Percentiles rank a stretch among this genome's conserved stretches.
Evolutionary conservation across 2,888 invertebrate genomes (phyloP).

Genomic region (Drosophila subsilvestris): DNA sequence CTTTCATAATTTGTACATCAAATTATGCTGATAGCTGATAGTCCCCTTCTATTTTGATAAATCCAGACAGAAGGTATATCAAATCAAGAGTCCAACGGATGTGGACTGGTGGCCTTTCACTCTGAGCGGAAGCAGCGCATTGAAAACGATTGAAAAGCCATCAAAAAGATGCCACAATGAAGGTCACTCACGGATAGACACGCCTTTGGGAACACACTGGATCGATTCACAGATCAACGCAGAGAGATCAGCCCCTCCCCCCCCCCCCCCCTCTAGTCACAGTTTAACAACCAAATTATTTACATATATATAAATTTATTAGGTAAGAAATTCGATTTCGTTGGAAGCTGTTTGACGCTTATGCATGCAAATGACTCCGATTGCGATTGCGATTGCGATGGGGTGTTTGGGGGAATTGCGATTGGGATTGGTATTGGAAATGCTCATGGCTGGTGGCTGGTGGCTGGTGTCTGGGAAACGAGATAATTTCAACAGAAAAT

Average conservation of each 20-base stretch:
- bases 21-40: too few relatives aligned
- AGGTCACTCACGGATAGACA: slow-evolving; percentile 28
- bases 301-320: slow-evolving; percentile 67
- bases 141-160: slow-evolving; percentile 23
- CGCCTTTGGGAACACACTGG: slow-evolving; percentile 29
- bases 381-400: slow-evolving; percentile 25
- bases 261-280: neutral
- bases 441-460: neutral
- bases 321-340: slow-evolving; percentile 58
- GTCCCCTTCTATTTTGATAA: too few relatives aligned
- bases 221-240: slow-evolving; percentile 5
- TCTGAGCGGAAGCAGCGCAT: slow-evolving; percentile 13
- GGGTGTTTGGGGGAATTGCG: neutral
- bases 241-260: neutral
- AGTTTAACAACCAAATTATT: slow-evolving; percentile 44
- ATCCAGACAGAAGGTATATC: too few relatives aligned
- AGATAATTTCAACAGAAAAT: slow-evolving; percentile 9
- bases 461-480: neutral
- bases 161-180: slow-evolving; percentile 14
- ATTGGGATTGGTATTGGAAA: neutral
- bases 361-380: slow-evolving; percentile 49
- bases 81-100: too few relatives aligned
- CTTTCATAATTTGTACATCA: too few relatives aligned
- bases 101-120: slow-evolving; percentile 20
- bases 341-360: slow-evolving; percentile 16